phyloP scores from a whole-genome alignment of 2,113 vertebrate species.

The Ptyas mucosa region DNA sequence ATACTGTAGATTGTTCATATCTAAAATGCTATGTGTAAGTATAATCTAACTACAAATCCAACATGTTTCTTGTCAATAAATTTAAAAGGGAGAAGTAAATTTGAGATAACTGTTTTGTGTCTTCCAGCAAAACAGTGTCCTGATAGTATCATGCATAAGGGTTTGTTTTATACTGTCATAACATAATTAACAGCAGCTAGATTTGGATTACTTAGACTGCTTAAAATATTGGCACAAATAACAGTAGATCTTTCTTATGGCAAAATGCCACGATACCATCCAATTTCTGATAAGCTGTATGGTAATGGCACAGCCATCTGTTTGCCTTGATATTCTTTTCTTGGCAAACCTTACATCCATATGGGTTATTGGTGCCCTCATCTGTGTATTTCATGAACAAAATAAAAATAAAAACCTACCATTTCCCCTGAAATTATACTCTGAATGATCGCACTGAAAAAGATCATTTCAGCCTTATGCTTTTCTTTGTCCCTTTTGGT shows the following conservation, averaged over 20 bases:
- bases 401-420: slow-evolving; percentile 52
- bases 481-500: slow-evolving; percentile 55
- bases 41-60: slow-evolving; percentile 8
- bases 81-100: slow-evolving; percentile 20
- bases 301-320: slow-evolving; percentile 71
- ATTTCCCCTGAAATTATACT: slow-evolving; percentile 52
- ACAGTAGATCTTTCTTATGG: slow-evolving; percentile 64
- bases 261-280: slow-evolving; percentile 53
- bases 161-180: slow-evolving; percentile 52
- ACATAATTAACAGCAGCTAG: slow-evolving; percentile 50
- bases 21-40: background rate
- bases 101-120: slow-evolving; percentile 34
- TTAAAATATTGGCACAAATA: slow-evolving; percentile 59
- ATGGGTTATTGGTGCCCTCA: slow-evolving; percentile 70
- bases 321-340: slow-evolving; percentile 67
- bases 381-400: slow-evolving; percentile 63
- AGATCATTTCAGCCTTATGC: slow-evolving; percentile 53
- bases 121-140: slow-evolving; percentile 20
- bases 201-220: slow-evolving; percentile 49
- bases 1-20: background rate
- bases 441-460: slow-evolving; percentile 58
- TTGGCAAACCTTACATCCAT: slow-evolving; percentile 72
- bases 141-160: slow-evolving; percentile 34
- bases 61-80: background rate
- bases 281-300: slow-evolving; percentile 67